A percentile compares a stretch with the other conserved stretches of the same genome.
Evolutionary conservation across 2,888 invertebrate genomes (phyloP).

Genomic region (Ophraella communa): DNA sequence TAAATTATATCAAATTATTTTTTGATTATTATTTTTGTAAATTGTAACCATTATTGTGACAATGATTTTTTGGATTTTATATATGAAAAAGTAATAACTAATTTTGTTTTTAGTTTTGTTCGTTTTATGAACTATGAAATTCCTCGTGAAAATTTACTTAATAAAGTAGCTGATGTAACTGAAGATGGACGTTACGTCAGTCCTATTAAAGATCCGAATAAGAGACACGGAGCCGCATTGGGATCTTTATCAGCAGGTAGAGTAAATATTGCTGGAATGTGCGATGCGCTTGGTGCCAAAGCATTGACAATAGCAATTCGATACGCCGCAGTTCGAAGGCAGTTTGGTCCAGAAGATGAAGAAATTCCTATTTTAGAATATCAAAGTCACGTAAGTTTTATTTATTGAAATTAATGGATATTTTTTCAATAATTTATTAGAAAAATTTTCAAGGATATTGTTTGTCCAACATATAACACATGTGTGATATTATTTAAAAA

Average conservation of each 20-base stretch:
- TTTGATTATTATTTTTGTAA: too few species aligned
- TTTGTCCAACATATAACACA: too few species aligned
- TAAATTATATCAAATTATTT: too few species aligned
- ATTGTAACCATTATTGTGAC: too few species aligned
- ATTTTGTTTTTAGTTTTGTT: conserved; percentile 64
- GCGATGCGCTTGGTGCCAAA: conserved; percentile 69
- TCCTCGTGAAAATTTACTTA: conserved; percentile 79
- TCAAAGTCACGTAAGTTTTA: conserved; percentile 76
- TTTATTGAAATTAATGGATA: background rate
- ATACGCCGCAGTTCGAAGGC: conserved; percentile 85
- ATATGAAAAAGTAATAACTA: too few species aligned
- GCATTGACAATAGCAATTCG: conserved; percentile 84
- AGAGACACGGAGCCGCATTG: conserved; percentile 83
- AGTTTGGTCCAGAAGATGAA: conserved; percentile 80
- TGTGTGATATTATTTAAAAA: too few species aligned
- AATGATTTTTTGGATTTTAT: background rate
- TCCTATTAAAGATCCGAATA: conserved; percentile 80
- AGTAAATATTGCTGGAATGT: conserved; percentile 74
- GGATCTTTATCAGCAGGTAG: conserved; percentile 85
- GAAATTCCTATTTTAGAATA: conserved; percentile 92
- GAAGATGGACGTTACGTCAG: conserved; percentile 82
- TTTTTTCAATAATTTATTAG: too few species aligned
- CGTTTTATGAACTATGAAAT: conserved; percentile 83
- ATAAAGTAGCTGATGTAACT: conserved; percentile 86
- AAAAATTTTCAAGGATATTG: too few species aligned